phyloP scores from a whole-genome alignment of 2,797 vertebrate species.

The Rhinophrynus dorsalis region DNA sequence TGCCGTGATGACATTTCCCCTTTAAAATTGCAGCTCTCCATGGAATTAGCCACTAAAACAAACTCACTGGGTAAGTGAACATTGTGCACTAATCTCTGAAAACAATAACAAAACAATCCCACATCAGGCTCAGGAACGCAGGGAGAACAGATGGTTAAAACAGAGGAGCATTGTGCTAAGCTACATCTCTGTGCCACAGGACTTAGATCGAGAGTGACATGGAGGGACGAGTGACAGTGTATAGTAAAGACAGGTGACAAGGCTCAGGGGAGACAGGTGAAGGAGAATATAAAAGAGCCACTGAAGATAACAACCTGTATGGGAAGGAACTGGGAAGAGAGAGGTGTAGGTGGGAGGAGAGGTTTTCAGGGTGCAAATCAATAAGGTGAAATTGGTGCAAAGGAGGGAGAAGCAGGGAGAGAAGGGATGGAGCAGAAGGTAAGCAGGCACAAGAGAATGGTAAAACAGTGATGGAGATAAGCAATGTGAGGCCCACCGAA shows the following conservation, averaged over 20 bases:
- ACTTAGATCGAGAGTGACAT: slow-evolving; percentile 27
- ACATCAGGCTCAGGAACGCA: slow-evolving; percentile 8
- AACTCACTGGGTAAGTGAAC: slow-evolving; percentile 30
- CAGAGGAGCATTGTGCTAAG: slow-evolving; percentile 34
- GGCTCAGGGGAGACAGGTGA: slow-evolving; percentile 10
- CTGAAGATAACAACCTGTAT: neutral
- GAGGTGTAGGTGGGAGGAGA: neutral
- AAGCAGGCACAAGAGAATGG: too few species aligned
- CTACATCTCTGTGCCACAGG: slow-evolving; percentile 37
- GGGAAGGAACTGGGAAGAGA: neutral
- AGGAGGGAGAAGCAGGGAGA: too few species aligned
- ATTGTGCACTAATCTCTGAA: slow-evolving; percentile 36
- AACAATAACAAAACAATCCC: slow-evolving; percentile 53
- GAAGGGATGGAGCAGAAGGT: too few species aligned
- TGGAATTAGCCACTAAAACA: slow-evolving; percentile 16
- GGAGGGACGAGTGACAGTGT: slow-evolving; percentile 26
- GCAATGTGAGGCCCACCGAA: too few species aligned
- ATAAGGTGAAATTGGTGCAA: too few species aligned
- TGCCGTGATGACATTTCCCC: slow-evolving; percentile 32
- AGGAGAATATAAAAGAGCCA: neutral
- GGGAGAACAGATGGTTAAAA: slow-evolving; percentile 33
- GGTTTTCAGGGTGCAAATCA: neutral
- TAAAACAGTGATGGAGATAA: too few species aligned
- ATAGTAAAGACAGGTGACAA: slow-evolving; percentile 32
- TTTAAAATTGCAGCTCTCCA: slow-evolving; percentile 34